These are phyloP conservation scores for Fragariocoptes setiger DNA, from an alignment of 1,140 invertebrate species.

Conservation along the genomic window DNA sequence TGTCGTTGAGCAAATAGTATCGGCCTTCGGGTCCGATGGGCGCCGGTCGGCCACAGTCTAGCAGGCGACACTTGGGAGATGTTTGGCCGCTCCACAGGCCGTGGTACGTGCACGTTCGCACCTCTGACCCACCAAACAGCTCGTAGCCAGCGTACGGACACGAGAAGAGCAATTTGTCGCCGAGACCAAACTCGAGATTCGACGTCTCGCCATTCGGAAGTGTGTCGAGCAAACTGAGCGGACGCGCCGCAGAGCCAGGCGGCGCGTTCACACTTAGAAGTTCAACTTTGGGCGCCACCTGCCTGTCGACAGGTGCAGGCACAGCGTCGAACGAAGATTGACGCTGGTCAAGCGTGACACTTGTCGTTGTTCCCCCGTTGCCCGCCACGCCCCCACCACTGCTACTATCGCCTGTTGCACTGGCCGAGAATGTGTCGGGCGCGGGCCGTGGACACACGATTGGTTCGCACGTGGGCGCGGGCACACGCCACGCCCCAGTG, in stretches of 20 bases:
- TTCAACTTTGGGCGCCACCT: too few relatives aligned
- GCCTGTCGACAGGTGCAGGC: too few relatives aligned
- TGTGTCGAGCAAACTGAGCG: not conserved
- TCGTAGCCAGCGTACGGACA: conserved; percentile 46
- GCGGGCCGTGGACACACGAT: conserved; percentile 3
- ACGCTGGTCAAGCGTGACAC: too few relatives aligned
- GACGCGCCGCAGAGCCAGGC: too few relatives aligned
- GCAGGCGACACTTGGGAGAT: conserved; percentile 27
- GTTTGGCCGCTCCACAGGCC: conserved; percentile 43
- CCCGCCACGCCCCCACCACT: too few relatives aligned
- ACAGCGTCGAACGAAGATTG: too few relatives aligned
- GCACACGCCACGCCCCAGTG: conserved; percentile 42
- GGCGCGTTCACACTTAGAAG: too few relatives aligned
- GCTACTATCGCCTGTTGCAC: too few relatives aligned
- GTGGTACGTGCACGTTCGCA: conserved; percentile 35
- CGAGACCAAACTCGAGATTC: conserved; percentile 24
- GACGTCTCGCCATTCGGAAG: not conserved
- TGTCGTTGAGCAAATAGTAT: conserved; percentile 48
- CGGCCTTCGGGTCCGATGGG: conserved; percentile 40
- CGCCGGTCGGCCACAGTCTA: conserved; percentile 36
- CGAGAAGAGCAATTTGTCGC: conserved; percentile 37
- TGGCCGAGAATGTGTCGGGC: too few relatives aligned
- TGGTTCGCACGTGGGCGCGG: conserved; percentile 31
- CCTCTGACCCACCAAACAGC: conserved; percentile 39
- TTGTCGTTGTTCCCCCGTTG: too few relatives aligned